phyloP scores from a whole-genome alignment of 2,888 invertebrate species.

The Ernsta delagoae region DNA sequence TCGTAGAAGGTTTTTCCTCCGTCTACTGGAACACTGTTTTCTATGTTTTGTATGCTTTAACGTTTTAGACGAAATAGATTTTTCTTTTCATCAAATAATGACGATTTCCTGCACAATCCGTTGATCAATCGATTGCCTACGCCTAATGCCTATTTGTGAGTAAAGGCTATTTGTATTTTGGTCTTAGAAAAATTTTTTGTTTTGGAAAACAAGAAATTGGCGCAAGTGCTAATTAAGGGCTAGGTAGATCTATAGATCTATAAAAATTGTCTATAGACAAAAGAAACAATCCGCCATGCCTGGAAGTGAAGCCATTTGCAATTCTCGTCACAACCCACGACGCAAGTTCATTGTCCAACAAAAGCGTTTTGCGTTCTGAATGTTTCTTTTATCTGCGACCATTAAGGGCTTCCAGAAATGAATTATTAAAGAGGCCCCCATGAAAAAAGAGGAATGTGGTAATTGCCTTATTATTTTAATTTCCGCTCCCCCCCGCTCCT shows the following conservation, averaged over 20 bases:
- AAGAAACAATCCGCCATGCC: neutral
- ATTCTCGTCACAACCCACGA: constrained; percentile 16
- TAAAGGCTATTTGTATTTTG: neutral
- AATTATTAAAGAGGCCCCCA: constrained; percentile 28
- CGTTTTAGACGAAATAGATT: neutral
- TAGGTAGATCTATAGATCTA: neutral
- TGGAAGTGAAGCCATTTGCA: constrained; percentile 13
- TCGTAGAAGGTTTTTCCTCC: neutral
- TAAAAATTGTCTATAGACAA: neutral
- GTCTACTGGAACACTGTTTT: neutral
- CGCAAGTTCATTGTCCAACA: constrained; percentile 17
- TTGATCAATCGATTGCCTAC: neutral
- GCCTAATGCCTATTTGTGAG: neutral
- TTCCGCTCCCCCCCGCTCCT: constrained; percentile 9
- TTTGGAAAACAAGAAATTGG: no score
- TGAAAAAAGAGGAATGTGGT: constrained; percentile 27
- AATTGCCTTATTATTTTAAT: constrained; percentile 39
- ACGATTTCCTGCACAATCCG: neutral
- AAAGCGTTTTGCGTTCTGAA: constrained; percentile 5
- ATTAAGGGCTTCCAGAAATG: constrained; percentile 25
- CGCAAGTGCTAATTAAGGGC: neutral
- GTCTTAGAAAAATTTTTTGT: no score
- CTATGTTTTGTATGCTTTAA: neutral
- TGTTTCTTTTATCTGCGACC: constrained; percentile 31
- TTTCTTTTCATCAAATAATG: neutral